These are phyloP conservation scores for Corynorhinus townsendii DNA, from an alignment of 2,113 vertebrate genomes.

Conservation along the genomic window DNA sequence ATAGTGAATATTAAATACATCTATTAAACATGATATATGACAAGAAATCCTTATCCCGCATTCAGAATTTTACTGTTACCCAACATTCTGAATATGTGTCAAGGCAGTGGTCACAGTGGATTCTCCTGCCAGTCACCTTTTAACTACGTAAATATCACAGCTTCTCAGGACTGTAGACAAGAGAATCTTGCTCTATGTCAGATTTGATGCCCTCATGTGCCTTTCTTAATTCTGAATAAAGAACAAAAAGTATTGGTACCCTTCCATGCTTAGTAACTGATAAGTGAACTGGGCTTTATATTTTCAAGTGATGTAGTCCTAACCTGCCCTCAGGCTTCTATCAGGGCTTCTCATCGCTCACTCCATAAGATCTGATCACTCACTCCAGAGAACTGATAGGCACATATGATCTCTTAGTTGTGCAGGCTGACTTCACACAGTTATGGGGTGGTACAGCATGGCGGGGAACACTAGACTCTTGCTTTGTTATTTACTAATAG, in stretches of 20 bases:
- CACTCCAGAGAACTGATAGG: background rate
- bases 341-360: background rate
- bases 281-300: background rate
- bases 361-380: background rate
- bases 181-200: background rate
- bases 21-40: conserved; percentile 72
- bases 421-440: background rate
- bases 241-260: background rate
- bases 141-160: conserved; percentile 12
- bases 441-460: background rate
- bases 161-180: conserved; percentile 9
- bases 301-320: conserved; percentile 29
- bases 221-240: conserved; percentile 23
- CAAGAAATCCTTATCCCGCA: conserved; percentile 60
- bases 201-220: background rate
- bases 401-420: background rate
- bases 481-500: background rate
- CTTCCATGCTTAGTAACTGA: background rate
- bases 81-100: conserved; percentile 64
- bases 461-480: background rate
- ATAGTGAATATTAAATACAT: conserved; percentile 67
- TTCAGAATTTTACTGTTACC: conserved; percentile 60
- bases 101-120: conserved; percentile 32
- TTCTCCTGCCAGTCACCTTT: conserved; percentile 56
- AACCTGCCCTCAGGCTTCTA: background rate